A percentile compares a stretch with the other conserved stretches of the same genome.
These are phyloP conservation scores for Ophioninae sp. DNA, from an alignment of 2,888 invertebrate species.

Conservation along the genomic window DNA sequence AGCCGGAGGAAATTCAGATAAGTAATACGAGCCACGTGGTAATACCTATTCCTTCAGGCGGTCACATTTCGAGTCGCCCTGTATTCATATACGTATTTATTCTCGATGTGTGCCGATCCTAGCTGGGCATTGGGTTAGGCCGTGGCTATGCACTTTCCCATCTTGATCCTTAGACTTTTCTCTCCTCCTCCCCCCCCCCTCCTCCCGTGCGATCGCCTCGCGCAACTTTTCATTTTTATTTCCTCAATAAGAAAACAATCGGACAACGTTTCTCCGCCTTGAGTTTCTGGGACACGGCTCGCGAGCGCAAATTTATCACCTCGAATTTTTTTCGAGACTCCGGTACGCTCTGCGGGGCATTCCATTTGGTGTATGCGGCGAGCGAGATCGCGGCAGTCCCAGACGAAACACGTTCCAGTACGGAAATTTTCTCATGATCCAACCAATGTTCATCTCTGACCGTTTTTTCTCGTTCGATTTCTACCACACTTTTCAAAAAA, in stretches of 20 bases:
- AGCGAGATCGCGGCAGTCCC: not conserved
- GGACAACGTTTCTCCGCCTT: constrained; percentile 18
- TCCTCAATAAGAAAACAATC: constrained; percentile 24
- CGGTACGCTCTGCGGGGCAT: not conserved
- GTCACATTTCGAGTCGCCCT: not conserved
- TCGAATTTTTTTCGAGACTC: not conserved
- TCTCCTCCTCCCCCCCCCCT: not conserved
- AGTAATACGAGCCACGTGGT: not conserved
- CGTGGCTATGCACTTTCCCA: constrained; percentile 59
- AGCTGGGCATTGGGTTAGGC: constrained; percentile 55
- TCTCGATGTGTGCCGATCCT: constrained; percentile 51
- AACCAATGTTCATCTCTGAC: not conserved
- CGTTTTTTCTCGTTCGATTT: not conserved
- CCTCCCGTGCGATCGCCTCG: not conserved
- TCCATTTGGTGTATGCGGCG: not conserved
- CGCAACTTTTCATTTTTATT: not conserved
- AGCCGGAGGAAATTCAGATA: too few relatives aligned
- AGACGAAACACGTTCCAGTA: not conserved
- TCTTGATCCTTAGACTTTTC: constrained; percentile 45
- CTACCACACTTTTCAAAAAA: not conserved
- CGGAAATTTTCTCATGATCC: not conserved
- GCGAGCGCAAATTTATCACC: not conserved
- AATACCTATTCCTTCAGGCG: not conserved
- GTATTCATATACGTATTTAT: constrained; percentile 3
- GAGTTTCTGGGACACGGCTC: constrained; percentile 19